Base-by-base conservation (phyloP, 2,113 vertebrate genomes). In the Vidua chalybeata region DNA sequence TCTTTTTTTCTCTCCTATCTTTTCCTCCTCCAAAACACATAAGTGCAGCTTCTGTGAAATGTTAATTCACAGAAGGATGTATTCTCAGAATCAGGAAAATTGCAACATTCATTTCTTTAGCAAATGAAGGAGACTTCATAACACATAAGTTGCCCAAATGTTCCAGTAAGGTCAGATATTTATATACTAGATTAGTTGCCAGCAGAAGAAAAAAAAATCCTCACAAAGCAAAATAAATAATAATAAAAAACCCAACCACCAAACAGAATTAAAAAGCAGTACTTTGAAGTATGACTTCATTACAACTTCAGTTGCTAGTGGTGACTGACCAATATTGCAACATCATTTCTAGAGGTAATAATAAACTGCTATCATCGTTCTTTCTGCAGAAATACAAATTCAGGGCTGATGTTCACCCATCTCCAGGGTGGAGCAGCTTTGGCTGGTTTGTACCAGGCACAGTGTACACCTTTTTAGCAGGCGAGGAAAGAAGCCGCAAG, bases 1-100 rank as follows among this genome's bases (percentile, higher is more conserved):
- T 94, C 16, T 79, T 52, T 72, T 79, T 88, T 72, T 4, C 17
- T 64, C 63, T 82, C 61, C 89, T 55, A 71, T 84, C 73, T 90
- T 87, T 87, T 94, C 67, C 62, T 91, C 41, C 73, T 84, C 89
- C 80, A 87, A 92, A 94, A 93, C 37, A 80, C 68, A 72, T 59
- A 93, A 94, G 87, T 81, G 56, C 83, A 90, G 85, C 88, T 96
- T 93, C 87, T 95, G 86, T 95, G 90, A 97, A 96, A 90, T 92
- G 92, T 69, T 95, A 94, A 89, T 95, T 88, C 88, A 69, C 88
- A 84, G 96, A 94, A 96, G 69, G 92, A 84, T 78, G 37, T 71
- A 63, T 94, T 96, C 91, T 95, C 92, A 92, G 90, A 95, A 90
- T 21, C 64, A 35, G 89, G 69, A 89, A 59, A 75, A 96, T 90